phyloP scores from a whole-genome alignment of 2,797 vertebrate genomes.

The Pangasius macronema region DNA sequence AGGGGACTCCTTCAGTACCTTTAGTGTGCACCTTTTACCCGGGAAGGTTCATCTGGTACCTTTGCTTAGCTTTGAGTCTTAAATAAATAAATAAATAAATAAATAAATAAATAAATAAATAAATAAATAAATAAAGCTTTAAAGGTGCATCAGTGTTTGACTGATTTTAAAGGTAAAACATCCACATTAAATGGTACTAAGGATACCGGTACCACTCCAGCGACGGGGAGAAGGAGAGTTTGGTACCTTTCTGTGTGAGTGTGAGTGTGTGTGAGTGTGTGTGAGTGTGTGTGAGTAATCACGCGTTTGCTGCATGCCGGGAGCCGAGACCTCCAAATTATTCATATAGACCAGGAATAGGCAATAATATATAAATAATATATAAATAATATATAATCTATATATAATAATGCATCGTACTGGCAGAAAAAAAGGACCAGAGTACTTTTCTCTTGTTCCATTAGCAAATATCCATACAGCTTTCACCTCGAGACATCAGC shows the following conservation, averaged over 20 bases:
- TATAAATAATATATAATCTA: no score
- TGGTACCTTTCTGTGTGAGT: not conserved
- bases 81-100: no score
- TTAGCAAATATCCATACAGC: not conserved
- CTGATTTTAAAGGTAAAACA: not conserved
- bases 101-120: no score
- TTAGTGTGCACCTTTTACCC: not conserved
- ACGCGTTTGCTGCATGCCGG: not conserved
- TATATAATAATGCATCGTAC: not conserved
- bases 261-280: not conserved
- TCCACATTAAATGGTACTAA: not conserved
- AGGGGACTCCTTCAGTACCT: not conserved
- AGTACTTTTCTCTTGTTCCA: not conserved
- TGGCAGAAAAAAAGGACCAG: not conserved
- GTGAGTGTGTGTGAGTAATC: not conserved
- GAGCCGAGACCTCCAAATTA: not conserved
- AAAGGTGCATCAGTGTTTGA: not conserved
- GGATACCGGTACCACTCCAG: not conserved
- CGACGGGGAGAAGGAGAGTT: not conserved
- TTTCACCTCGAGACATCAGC: not conserved
- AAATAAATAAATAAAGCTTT: not conserved
- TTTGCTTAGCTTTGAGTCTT: not conserved
- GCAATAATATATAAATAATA: no score
- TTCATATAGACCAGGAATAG: not conserved
- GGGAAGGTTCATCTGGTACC: not conserved